These are phyloP conservation scores for Sminthurinus aureus DNA, from an alignment of 2,888 invertebrate species.

Conservation along the genomic window DNA sequence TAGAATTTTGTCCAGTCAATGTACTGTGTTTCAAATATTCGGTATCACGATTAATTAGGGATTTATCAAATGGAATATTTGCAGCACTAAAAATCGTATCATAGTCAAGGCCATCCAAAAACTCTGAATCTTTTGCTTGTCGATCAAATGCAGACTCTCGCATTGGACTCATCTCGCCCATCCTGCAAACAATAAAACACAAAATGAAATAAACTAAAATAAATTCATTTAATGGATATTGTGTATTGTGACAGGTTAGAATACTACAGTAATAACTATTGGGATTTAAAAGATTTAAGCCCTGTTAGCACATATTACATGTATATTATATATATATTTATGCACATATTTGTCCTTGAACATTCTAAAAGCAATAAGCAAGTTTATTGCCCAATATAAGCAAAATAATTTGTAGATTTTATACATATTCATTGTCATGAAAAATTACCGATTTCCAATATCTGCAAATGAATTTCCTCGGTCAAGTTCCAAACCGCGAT, in stretches of 20 bases:
- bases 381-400: too few species aligned
- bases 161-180: slow-evolving; percentile 48
- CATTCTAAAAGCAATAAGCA: too few species aligned
- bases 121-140: slow-evolving; percentile 54
- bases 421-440: neutral
- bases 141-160: slow-evolving; percentile 44
- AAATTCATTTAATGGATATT: neutral
- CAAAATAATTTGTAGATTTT: neutral
- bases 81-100: slow-evolving; percentile 75
- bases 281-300: too few species aligned
- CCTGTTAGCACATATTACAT: too few species aligned
- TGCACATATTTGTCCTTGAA: too few species aligned
- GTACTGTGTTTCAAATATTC: slow-evolving; percentile 86
- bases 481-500: slow-evolving; percentile 52
- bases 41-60: slow-evolving; percentile 71
- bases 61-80: slow-evolving; percentile 74
- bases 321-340: too few species aligned
- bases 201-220: neutral
- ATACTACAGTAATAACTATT: neutral
- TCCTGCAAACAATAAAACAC: slow-evolving; percentile 30
- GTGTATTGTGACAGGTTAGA: too few species aligned
- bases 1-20: slow-evolving; percentile 73
- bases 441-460: slow-evolving; percentile 52
- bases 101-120: slow-evolving; percentile 70
- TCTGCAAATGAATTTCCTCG: slow-evolving; percentile 48